Conservation (phyloP, 2,113 vertebrate species). For the Sakesphorus luctuosus region DNA sequence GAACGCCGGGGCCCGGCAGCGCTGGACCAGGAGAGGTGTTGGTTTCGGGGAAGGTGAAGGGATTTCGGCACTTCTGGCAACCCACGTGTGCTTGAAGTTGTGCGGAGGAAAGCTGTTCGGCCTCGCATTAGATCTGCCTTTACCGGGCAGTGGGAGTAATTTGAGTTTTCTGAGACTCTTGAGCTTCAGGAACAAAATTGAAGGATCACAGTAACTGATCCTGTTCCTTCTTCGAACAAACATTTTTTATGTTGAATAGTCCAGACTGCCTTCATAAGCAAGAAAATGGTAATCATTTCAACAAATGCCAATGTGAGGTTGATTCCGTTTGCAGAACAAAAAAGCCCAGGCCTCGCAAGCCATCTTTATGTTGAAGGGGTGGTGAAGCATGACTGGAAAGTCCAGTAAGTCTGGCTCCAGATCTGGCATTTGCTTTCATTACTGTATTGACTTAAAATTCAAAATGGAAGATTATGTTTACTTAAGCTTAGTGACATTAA, state of each 20-base stretch:
- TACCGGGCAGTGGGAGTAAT: too few species aligned
- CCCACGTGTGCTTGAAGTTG: not conserved
- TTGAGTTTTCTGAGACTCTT: accelerated
- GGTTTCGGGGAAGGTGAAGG: not conserved
- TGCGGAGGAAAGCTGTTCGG: not conserved
- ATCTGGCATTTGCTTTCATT: not conserved
- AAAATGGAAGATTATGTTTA: not conserved
- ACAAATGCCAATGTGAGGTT: not conserved
- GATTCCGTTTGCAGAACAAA: not conserved
- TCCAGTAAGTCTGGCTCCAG: conserved; percentile 39
- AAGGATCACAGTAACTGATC: accelerated
- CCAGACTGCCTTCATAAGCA: not conserved
- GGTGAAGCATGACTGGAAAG: conserved; percentile 40
- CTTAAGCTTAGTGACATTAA: not conserved
- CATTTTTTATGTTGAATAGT: not conserved
- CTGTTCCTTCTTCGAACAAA: not conserved
- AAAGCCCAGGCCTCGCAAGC: not conserved
- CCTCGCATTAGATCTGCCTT: accelerated
- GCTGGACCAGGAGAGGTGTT: accelerated
- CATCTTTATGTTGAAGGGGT: not conserved
- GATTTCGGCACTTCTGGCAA: not conserved
- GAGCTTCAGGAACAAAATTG: not conserved
- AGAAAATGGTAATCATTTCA: not conserved
- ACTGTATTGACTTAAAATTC: not conserved
- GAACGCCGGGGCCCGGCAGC: not conserved